A percentile compares a stretch with the other conserved stretches of the same genome.
phyloP scores from a whole-genome alignment of 2,797 vertebrate species.

The Prunella strophiata region DNA sequence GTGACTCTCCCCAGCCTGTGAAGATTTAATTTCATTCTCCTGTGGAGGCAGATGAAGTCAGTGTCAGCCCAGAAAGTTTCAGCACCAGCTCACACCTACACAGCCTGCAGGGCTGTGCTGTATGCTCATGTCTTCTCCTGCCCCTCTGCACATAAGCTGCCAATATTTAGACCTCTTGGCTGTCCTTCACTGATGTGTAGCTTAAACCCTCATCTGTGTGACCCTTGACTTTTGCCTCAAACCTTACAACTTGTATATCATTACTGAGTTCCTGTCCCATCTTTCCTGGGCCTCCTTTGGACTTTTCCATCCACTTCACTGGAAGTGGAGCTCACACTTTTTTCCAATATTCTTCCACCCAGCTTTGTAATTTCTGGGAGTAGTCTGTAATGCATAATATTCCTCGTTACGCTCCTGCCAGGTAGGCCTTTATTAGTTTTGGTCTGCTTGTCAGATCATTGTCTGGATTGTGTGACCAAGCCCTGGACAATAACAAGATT shows the following conservation, averaged over 20 bases:
- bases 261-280: not conserved
- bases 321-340: slow-evolving; percentile 32
- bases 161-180: not conserved
- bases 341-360: slow-evolving; percentile 43
- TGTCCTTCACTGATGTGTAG: not conserved
- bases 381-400: not conserved
- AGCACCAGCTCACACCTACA: not conserved
- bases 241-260: slow-evolving; percentile 8
- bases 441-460: not conserved
- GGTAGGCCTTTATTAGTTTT: slow-evolving; percentile 61
- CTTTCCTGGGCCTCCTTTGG: slow-evolving; percentile 20
- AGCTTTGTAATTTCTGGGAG: not conserved
- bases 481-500: slow-evolving; percentile 14
- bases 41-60: not conserved
- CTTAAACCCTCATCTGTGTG: not conserved
- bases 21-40: not conserved
- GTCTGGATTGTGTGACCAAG: not conserved
- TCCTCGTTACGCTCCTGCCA: slow-evolving; percentile 32
- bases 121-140: not conserved
- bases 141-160: not conserved
- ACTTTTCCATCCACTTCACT: slow-evolving; percentile 16
- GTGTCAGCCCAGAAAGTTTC: not conserved
- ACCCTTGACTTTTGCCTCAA: slow-evolving; percentile 36
- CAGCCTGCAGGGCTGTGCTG: not conserved
- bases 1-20: not conserved